Conservation (phyloP, 2,797 vertebrate genomes). For the Clangula hyemalis region DNA sequence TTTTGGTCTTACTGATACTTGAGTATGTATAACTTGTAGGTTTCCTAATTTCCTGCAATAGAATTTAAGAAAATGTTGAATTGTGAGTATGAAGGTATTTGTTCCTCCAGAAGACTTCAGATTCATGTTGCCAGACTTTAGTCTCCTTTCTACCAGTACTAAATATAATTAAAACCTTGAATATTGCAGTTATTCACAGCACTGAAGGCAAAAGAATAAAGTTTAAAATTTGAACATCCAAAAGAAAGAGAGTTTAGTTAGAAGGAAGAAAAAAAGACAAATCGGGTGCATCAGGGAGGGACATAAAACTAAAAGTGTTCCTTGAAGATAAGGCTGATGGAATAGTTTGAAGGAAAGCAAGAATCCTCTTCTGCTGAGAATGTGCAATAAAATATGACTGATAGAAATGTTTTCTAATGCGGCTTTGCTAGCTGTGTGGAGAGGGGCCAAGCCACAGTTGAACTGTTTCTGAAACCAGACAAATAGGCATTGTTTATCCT, state of each 20-base stretch:
- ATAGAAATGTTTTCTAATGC: neutral
- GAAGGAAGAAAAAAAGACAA: neutral
- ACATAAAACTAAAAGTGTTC: neutral
- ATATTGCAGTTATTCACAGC: neutral
- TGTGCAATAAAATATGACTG: neutral
- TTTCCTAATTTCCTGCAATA: neutral
- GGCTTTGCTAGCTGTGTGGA: constrained; percentile 15
- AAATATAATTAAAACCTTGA: neutral
- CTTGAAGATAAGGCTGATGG: neutral
- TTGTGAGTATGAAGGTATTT: neutral
- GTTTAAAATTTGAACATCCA: neutral
- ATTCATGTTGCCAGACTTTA: neutral
- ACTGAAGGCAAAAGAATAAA: neutral
- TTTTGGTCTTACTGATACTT: neutral
- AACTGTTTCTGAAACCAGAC: constrained; percentile 49
- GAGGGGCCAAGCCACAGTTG: constrained; percentile 26
- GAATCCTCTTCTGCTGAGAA: constrained; percentile 23
- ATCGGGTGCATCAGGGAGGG: neutral
- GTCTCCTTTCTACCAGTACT: neutral
- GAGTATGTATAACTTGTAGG: neutral
- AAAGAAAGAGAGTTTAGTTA: neutral
- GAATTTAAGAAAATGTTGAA: neutral
- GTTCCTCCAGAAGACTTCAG: neutral
- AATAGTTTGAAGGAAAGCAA: neutral
- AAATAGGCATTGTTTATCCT: constrained; percentile 55